These are phyloP conservation scores for Teleogryllus occipitalis DNA, from an alignment of 1,140 invertebrate genomes.

Conservation along the genomic window DNA sequence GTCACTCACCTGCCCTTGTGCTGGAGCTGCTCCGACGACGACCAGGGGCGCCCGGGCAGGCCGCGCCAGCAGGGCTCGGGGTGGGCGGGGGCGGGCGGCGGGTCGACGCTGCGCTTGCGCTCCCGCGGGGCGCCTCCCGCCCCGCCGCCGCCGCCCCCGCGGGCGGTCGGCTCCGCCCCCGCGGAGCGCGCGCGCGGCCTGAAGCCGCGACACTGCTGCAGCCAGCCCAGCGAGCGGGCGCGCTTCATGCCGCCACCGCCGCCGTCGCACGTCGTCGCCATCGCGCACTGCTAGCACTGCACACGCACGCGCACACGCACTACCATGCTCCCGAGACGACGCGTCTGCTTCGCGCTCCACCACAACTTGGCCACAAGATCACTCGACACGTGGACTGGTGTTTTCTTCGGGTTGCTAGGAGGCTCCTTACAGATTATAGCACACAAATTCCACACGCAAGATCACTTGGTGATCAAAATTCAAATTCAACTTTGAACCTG, in stretches of 20 bases:
- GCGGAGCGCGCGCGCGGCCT: background rate
- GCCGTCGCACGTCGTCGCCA: background rate
- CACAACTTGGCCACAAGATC: background rate
- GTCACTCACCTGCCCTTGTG: background rate
- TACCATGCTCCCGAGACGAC: background rate
- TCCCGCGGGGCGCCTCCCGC: background rate
- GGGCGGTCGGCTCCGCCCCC: background rate
- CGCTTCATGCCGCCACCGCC: background rate
- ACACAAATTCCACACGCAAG: background rate
- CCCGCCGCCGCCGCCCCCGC: too few species aligned
- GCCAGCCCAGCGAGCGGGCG: background rate
- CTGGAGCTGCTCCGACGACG: background rate
- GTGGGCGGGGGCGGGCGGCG: too few species aligned
- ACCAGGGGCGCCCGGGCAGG: background rate
- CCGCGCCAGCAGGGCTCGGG: background rate
- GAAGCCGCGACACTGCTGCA: background rate
- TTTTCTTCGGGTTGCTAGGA: background rate
- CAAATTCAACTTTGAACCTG: background rate
- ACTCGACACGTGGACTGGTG: background rate
- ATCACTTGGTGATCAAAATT: background rate
- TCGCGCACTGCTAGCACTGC: background rate
- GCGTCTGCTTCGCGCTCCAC: too few species aligned
- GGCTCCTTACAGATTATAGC: background rate
- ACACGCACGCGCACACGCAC: background rate
- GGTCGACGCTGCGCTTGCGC: background rate